Conservation (phyloP, 2,888 invertebrate genomes). For the Erebia epiphron region DNA sequence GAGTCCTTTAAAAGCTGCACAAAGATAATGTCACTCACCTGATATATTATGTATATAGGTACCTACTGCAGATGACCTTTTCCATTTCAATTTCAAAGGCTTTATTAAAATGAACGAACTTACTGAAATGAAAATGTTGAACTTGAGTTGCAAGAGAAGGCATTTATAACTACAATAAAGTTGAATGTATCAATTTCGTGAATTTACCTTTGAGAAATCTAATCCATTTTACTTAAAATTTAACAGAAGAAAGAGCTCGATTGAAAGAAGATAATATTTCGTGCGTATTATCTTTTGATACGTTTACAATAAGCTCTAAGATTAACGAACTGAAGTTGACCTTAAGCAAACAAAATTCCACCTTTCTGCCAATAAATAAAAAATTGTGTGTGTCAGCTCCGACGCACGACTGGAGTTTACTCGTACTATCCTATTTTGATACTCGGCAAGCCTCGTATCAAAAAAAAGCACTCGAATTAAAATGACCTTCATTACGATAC, state of each 20-base stretch:
- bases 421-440: no score
- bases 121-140: conserved; percentile 5
- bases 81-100: conserved; percentile 6
- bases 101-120: conserved; percentile 1
- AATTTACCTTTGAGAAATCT: conserved; percentile 2
- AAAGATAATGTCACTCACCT: conserved; percentile 22
- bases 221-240: conserved; percentile 4
- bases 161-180: background rate
- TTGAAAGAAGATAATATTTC: background rate
- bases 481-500: no score
- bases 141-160: background rate
- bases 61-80: conserved; percentile 11
- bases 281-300: background rate
- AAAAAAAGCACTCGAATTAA: no score
- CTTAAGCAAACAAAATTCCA: background rate
- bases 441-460: no score
- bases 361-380: background rate
- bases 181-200: background rate
- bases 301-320: background rate
- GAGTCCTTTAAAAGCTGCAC: conserved; percentile 1
- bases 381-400: no score
- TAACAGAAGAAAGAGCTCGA: background rate
- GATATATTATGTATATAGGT: conserved; percentile 15
- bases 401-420: no score
- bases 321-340: background rate